Percentiles rank a stretch among this genome's conserved stretches.
Evolutionary conservation across 1,140 invertebrate species (phyloP).

Genomic region (Stegodyphus mimosarum): DNA sequence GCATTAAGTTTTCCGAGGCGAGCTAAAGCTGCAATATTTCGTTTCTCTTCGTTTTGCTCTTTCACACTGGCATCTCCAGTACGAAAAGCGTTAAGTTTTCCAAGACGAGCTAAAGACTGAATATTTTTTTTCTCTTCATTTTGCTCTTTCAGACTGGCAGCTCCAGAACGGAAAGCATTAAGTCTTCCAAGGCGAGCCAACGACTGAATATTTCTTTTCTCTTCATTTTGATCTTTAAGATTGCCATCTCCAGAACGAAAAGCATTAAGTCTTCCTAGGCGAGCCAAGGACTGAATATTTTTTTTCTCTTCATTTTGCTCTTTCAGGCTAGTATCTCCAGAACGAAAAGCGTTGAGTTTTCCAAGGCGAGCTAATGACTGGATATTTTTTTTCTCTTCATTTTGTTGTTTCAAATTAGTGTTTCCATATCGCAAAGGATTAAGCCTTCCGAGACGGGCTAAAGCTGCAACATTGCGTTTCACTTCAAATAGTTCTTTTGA

Average conservation of each 20-base stretch:
- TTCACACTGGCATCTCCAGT: neutral
- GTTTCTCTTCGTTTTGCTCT: conserved; percentile 29
- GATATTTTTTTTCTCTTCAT: too few species aligned
- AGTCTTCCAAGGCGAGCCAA: too few species aligned
- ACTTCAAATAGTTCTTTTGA: neutral
- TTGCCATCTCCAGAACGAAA: conserved; percentile 9
- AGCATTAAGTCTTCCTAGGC: conserved; percentile 36
- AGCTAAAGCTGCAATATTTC: conserved; percentile 52
- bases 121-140: conserved; percentile 15
- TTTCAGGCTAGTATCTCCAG: too few species aligned
- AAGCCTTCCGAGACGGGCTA: conserved; percentile 34
- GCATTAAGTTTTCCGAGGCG: conserved; percentile 31
- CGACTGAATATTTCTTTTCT: neutral
- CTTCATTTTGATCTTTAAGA: neutral
- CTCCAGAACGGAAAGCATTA: neutral
- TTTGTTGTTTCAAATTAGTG: too few species aligned
- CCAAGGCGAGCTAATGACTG: too few species aligned
- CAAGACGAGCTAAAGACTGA: conserved; percentile 14
- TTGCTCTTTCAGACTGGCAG: neutral
- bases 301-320: conserved; percentile 16
- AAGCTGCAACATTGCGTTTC: conserved; percentile 42
- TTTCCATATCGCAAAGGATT: conserved; percentile 33
- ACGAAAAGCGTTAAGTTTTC: conserved; percentile 3
- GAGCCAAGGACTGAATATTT: conserved; percentile 40
- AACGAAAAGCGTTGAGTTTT: too few species aligned